Percentiles rank a stretch among this genome's conserved stretches.
Evolutionary conservation across 2,888 invertebrate genomes (phyloP).

Genomic region (Apamea anceps): DNA sequence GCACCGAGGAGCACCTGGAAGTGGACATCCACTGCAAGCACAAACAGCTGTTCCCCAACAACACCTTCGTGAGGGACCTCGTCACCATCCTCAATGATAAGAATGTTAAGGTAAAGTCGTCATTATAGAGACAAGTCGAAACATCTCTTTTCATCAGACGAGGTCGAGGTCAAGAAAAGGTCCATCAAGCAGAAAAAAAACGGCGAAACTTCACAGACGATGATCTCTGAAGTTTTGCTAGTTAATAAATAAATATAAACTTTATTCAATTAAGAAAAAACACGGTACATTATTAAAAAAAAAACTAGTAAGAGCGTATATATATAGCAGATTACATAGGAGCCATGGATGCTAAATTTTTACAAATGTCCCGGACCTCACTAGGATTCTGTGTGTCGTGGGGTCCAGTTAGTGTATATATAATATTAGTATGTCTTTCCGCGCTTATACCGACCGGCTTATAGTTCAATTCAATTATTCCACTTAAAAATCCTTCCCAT

Average conservation of each 20-base stretch:
- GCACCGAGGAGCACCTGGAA: conserved; percentile 81
- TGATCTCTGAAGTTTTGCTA: neutral
- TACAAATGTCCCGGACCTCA: neutral
- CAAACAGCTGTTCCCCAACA: conserved; percentile 78
- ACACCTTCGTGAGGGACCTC: conserved; percentile 83
- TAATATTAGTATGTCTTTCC: neutral
- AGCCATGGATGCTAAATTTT: neutral
- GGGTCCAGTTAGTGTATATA: too few species aligned
- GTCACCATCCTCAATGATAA: conserved; percentile 83
- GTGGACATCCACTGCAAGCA: conserved; percentile 83
- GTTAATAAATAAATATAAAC: neutral
- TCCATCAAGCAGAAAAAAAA: neutral
- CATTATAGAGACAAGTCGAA: neutral
- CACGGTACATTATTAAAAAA: too few species aligned
- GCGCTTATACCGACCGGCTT: neutral
- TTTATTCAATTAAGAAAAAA: too few species aligned
- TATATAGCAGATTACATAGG: neutral
- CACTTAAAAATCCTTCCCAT: too few species aligned
- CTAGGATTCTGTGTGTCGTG: too few species aligned
- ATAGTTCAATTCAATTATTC: neutral
- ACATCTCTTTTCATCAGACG: neutral
- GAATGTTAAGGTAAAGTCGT: conserved; percentile 78
- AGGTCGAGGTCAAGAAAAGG: neutral
- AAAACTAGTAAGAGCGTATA: too few species aligned
- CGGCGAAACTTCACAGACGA: too few species aligned